Conservation (phyloP, 2,113 vertebrate species). For the Ondatra zibethicus region DNA sequence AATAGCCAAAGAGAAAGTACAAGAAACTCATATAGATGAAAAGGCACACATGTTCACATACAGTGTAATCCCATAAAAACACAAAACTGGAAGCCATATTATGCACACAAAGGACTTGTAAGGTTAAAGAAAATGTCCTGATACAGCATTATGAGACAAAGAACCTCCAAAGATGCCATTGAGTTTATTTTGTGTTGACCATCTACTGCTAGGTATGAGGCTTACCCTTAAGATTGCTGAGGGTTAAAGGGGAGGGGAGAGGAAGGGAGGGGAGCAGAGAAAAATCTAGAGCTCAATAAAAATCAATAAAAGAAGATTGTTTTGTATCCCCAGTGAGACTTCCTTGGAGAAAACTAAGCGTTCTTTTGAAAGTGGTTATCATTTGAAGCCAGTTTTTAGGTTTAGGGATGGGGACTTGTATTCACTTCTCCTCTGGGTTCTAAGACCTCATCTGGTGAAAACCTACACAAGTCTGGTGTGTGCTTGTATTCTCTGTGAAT, state of each 20-base stretch:
- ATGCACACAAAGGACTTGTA: neutral
- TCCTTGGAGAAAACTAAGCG: neutral
- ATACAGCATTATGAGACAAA: neutral
- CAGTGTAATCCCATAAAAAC: neutral
- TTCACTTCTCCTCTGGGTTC: neutral
- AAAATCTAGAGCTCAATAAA: no score
- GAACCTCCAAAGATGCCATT: neutral
- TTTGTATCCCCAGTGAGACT: neutral
- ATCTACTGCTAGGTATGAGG: neutral
- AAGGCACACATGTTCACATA: neutral
- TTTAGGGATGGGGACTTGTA: neutral
- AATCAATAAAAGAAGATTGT: no score
- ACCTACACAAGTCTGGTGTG: accelerated
- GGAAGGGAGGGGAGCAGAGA: no score
- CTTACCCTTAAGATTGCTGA: neutral
- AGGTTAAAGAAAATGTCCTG: neutral
- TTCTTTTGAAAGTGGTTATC: neutral
- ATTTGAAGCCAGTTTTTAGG: neutral
- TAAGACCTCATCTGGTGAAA: neutral
- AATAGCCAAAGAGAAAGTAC: neutral
- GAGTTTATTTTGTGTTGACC: neutral
- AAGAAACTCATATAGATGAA: neutral
- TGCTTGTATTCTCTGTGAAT: neutral
- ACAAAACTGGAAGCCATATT: neutral
- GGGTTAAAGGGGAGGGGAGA: no score